A percentile compares a stretch with the other conserved stretches of the same genome.
These are phyloP conservation scores for Drosophila mimetica DNA, from an alignment of 2,888 invertebrate genomes.

Conservation along the genomic window DNA sequence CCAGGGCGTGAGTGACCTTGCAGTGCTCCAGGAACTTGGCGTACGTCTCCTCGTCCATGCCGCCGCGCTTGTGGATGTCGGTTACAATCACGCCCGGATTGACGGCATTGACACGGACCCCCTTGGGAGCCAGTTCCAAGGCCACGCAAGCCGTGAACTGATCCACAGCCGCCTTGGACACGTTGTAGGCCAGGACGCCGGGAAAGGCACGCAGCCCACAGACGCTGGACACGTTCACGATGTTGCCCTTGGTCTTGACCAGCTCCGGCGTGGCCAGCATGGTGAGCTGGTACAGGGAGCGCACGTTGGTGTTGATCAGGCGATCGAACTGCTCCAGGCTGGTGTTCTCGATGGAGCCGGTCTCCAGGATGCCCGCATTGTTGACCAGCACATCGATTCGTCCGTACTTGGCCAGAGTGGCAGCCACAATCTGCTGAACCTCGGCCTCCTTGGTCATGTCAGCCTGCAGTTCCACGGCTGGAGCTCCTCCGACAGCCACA, in stretches of 20 bases:
- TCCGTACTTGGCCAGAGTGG: conserved; percentile 88
- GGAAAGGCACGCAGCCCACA: conserved; percentile 95
- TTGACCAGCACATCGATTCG: conserved; percentile 92
- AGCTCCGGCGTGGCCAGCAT: conserved; percentile 93
- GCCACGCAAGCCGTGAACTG: conserved; percentile 96
- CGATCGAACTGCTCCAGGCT: conserved; percentile 93
- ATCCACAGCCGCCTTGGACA: conserved; percentile 97
- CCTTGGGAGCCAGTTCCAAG: conserved; percentile 91
- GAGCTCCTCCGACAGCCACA: conserved; percentile 78
- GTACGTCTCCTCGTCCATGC: conserved; percentile 91
- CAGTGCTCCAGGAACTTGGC: conserved; percentile 91
- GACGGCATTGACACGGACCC: conserved; percentile 94
- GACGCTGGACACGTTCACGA: conserved; percentile 97
- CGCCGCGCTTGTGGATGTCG: conserved; percentile 91
- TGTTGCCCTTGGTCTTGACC: conserved; percentile 90
- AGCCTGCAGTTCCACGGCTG: conserved; percentile 87
- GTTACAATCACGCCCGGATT: conserved; percentile 97
- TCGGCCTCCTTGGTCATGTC: conserved; percentile 87
- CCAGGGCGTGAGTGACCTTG: conserved; percentile 94
- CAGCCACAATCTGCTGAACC: conserved; percentile 87
- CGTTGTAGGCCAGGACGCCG: conserved; percentile 94
- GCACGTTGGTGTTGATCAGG: conserved; percentile 94
- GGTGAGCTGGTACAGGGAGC: conserved; percentile 91
- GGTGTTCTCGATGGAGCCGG: conserved; percentile 92
- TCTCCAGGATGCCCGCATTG: conserved; percentile 93